Evolutionary conservation across 2,797 vertebrate species (phyloP).

Genomic region (Forpus xanthops): DNA sequence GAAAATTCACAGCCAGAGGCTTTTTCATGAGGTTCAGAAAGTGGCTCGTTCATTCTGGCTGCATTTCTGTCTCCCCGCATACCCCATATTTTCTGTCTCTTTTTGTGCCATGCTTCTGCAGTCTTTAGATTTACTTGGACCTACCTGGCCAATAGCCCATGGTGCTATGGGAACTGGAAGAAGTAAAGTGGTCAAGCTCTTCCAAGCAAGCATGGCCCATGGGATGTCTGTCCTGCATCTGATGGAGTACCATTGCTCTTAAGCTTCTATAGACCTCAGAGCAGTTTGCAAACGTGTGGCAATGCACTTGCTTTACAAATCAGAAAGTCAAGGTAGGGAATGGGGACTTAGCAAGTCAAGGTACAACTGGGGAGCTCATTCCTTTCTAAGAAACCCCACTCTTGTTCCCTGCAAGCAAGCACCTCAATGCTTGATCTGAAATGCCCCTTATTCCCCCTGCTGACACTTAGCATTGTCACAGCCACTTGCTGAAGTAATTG

Average conservation of each 20-base stretch:
- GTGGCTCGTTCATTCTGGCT: neutral
- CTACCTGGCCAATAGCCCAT: neutral
- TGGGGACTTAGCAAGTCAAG: neutral
- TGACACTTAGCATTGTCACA: neutral
- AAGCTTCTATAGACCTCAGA: neutral
- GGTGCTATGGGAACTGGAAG: neutral
- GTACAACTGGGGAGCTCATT: neutral
- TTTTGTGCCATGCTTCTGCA: neutral
- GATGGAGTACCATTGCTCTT: neutral
- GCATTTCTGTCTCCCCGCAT: neutral
- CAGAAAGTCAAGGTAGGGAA: neutral
- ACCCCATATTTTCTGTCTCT: neutral
- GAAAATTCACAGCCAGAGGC: neutral
- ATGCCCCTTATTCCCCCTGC: neutral
- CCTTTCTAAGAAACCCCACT: neutral
- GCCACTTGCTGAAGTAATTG: constrained; percentile 1
- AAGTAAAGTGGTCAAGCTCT: neutral
- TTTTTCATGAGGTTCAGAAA: neutral
- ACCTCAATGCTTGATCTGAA: neutral
- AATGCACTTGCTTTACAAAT: neutral
- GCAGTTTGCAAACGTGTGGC: neutral
- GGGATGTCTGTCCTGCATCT: neutral
- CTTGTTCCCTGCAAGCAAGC: neutral
- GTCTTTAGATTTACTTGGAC: neutral
- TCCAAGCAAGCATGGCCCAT: neutral